Conservation (phyloP, 2,113 vertebrate species). For the Oryzias curvinotus region DNA sequence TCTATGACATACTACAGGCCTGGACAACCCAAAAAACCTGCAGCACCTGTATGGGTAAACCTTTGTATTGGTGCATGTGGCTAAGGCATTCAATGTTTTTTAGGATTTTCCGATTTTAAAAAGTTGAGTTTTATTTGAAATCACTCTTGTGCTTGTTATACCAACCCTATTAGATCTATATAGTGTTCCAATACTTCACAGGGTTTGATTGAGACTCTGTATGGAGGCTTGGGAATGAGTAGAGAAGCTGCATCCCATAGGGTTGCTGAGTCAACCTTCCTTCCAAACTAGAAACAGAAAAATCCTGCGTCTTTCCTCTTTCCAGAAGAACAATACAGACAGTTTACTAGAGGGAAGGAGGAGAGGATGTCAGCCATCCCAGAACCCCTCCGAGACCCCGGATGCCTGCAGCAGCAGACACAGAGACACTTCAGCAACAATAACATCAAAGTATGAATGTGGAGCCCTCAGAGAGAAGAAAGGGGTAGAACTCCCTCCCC, state of each 20-base stretch:
- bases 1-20: too few species aligned
- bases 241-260: conserved; percentile 15
- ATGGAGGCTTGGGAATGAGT: background rate
- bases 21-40: too few species aligned
- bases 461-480: conserved; percentile 19
- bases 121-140: background rate
- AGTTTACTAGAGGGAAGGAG: conserved; percentile 38
- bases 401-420: conserved; percentile 44
- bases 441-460: conserved; percentile 10
- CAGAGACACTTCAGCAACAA: conserved; percentile 36
- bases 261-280: conserved; percentile 29
- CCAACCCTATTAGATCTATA: conserved; percentile 2
- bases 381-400: conserved; percentile 26
- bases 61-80: too few species aligned
- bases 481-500: conserved; percentile 27
- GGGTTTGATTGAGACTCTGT: background rate
- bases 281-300: conserved; percentile 35
- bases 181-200: background rate
- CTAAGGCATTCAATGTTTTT: too few species aligned
- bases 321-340: conserved; percentile 46
- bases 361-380: conserved; percentile 42
- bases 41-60: too few species aligned
- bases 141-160: conserved; percentile 1
- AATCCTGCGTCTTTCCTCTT: conserved; percentile 33
- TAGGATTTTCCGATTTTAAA: too few species aligned